Percentiles rank a stretch among this genome's conserved stretches.
Conservation (phyloP, 2,113 vertebrate species). For the Anolis carolinensis region DNA sequence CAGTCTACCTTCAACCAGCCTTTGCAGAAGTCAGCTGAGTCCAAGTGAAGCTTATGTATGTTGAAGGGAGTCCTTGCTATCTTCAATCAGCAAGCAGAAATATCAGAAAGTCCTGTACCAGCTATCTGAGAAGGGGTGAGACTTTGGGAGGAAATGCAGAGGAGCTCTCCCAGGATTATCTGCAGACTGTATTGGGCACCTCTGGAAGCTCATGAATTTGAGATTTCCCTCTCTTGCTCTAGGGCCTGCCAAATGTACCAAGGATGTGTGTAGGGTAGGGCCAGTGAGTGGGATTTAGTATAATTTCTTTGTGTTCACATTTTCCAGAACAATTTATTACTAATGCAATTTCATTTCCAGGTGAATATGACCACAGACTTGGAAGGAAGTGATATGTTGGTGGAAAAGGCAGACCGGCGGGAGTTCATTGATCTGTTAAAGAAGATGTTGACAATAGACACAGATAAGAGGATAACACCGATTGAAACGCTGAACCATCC, state of each 20-base stretch:
- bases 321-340: not conserved
- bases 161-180: not conserved
- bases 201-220: not conserved
- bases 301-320: not conserved
- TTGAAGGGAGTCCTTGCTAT: no score
- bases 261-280: not conserved
- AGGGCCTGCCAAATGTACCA: not conserved
- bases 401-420: conserved; percentile 95
- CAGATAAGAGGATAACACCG: conserved; percentile 97
- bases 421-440: conserved; percentile 98
- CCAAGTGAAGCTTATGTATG: no score
- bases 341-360: conserved; percentile 69
- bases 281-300: not conserved
- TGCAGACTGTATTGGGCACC: not conserved
- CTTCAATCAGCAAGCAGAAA: not conserved
- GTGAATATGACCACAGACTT: conserved; percentile 97
- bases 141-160: not conserved
- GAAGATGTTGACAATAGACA: conserved; percentile 98
- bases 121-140: not conserved
- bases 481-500: conserved; percentile 98
- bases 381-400: conserved; percentile 97
- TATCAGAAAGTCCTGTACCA: not conserved
- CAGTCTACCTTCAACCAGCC: no score
- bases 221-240: not conserved
- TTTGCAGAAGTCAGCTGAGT: not conserved